phyloP scores from a whole-genome alignment of 2,113 vertebrate genomes.

The Brienomyrus longianalis region DNA sequence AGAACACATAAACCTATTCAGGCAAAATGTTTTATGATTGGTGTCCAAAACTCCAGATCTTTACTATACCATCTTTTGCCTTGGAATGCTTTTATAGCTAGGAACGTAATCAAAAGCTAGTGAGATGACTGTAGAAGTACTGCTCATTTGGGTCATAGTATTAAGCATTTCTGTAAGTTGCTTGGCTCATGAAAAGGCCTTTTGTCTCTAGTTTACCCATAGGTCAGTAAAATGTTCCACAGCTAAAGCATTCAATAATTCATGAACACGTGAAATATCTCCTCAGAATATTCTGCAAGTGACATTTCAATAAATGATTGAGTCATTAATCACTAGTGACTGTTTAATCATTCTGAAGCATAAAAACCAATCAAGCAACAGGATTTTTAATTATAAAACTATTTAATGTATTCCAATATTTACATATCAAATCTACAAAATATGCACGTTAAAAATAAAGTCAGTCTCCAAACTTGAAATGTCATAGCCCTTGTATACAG shows the following conservation, averaged over 20 bases:
- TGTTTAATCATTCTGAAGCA: background rate
- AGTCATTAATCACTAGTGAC: background rate
- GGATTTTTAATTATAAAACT: conserved; percentile 47
- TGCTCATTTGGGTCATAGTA: background rate
- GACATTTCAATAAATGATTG: conserved; percentile 4
- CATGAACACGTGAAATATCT: background rate
- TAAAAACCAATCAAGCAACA: conserved; percentile 23
- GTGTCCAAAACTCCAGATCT: background rate
- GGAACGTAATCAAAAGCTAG: background rate
- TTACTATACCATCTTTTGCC: background rate
- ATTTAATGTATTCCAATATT: conserved; percentile 61
- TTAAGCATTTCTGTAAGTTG: background rate
- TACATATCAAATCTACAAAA: conserved; percentile 71
- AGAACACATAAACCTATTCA: background rate
- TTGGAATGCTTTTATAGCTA: background rate
- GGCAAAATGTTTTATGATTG: background rate
- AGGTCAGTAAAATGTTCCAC: background rate
- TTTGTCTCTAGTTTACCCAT: background rate
- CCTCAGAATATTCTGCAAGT: background rate
- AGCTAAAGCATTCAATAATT: background rate
- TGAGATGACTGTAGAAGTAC: background rate
- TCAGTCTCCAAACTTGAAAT: conserved; percentile 37
- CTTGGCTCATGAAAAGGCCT: background rate
- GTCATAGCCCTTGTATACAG: conserved; percentile 52
- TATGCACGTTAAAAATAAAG: conserved; percentile 59